Evolutionary conservation across 1,140 invertebrate genomes (phyloP).

Genomic region (Magallana gigas): DNA sequence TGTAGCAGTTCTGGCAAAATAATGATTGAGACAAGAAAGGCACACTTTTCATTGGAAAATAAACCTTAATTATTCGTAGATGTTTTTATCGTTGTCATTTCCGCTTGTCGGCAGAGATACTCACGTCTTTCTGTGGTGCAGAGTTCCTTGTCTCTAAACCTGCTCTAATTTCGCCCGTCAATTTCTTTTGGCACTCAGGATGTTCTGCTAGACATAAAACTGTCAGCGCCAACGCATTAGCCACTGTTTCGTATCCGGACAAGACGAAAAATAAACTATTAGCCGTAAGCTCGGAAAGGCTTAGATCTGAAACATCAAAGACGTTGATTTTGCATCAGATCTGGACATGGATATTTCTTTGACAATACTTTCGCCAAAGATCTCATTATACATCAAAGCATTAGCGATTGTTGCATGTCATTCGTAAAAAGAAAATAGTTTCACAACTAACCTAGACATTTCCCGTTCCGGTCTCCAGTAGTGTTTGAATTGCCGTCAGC

Average conservation of each 20-base stretch:
- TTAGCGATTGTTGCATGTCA: background rate
- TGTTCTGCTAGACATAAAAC: conserved; percentile 83
- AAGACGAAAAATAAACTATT: conserved; percentile 85
- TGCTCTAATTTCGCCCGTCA: conserved; percentile 81
- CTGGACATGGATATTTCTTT: background rate
- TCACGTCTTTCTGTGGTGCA: background rate
- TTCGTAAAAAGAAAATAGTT: background rate
- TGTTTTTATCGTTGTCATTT: too few species aligned
- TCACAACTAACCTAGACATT: background rate
- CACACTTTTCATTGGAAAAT: too few species aligned
- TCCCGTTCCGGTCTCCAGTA: background rate
- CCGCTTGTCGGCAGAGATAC: background rate
- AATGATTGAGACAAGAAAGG: too few species aligned
- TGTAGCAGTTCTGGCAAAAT: too few species aligned
- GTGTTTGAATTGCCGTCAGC: background rate
- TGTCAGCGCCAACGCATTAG: conserved; percentile 81
- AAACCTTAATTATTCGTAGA: too few species aligned
- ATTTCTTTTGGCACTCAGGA: conserved; percentile 81
- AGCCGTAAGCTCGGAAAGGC: conserved; percentile 83
- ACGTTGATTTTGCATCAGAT: background rate
- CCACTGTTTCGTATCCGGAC: conserved; percentile 85
- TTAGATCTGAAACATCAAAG: conserved; percentile 48
- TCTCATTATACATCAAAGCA: background rate
- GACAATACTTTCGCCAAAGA: background rate
- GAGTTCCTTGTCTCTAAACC: background rate